phyloP scores from a whole-genome alignment of 1,140 invertebrate species.

The Anadara kagoshimensis region DNA sequence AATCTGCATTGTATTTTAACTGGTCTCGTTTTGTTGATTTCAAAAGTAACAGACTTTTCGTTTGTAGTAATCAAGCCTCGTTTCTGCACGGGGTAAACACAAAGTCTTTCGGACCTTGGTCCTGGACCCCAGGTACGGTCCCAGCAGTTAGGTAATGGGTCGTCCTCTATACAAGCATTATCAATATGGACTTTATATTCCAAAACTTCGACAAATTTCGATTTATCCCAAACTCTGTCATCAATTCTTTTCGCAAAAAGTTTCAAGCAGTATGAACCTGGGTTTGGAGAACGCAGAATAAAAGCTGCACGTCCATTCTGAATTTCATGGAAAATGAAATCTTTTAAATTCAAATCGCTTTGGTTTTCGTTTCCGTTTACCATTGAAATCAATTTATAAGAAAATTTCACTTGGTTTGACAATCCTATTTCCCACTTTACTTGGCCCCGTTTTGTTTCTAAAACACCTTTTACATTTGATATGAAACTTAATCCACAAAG shows the following conservation, averaged over 20 bases:
- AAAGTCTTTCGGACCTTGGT: conserved; percentile 51
- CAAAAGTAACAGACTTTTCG: conserved; percentile 32
- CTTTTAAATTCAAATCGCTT: conserved; percentile 15
- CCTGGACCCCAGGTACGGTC: conserved; percentile 73
- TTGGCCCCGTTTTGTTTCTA: conserved; percentile 64
- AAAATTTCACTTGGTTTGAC: conserved; percentile 67
- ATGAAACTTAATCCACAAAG: conserved; percentile 70
- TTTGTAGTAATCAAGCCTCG: conserved; percentile 24
- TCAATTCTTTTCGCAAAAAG: conserved; percentile 68
- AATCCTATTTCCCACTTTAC: conserved; percentile 65
- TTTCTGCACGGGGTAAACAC: conserved; percentile 31
- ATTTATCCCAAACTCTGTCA: conserved; percentile 58
- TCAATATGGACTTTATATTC: conserved; percentile 68
- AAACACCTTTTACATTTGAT: conserved; percentile 65
- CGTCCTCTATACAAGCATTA: conserved; percentile 34
- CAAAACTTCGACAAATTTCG: conserved; percentile 59
- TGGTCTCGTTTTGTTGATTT: conserved; percentile 44
- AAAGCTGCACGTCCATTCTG: conserved; percentile 51
- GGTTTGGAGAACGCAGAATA: conserved; percentile 66
- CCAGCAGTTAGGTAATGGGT: conserved; percentile 33
- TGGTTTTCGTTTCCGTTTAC: conserved; percentile 15
- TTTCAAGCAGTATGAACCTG: conserved; percentile 71
- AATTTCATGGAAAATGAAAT: conserved; percentile 37
- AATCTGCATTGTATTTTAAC: conserved; percentile 30
- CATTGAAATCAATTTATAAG: conserved; percentile 55